Conservation (phyloP, 1,140 invertebrate species). For the Myzus persicae region DNA sequence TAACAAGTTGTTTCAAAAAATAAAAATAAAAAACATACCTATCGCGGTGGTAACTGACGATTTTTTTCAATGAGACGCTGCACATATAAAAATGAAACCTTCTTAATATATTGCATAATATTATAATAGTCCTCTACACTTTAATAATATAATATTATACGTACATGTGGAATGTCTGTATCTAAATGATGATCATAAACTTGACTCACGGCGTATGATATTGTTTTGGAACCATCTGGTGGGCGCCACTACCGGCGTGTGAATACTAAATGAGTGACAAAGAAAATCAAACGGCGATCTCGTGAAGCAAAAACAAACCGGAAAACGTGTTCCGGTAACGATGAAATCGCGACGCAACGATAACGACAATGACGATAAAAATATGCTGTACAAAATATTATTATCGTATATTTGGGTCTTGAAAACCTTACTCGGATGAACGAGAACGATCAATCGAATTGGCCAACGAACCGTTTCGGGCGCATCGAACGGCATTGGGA, state of each 20-base stretch:
- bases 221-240: neutral
- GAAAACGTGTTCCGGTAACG: neutral
- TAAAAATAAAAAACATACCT: too few relatives aligned
- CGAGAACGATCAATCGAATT: constrained; percentile 48
- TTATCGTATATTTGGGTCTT: neutral
- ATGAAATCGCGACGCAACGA: neutral
- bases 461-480: constrained; percentile 39
- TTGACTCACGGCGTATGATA: neutral
- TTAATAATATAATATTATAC: neutral
- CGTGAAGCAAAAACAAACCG: neutral
- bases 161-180: neutral
- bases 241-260: neutral
- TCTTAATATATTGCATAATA: too few relatives aligned
- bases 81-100: too few relatives aligned
- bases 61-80: too few relatives aligned
- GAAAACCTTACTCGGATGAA: constrained; percentile 38
- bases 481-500: constrained; percentile 51
- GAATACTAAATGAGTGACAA: neutral
- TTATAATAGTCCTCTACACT: too few relatives aligned
- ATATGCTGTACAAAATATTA: too few relatives aligned
- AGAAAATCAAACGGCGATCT: neutral
- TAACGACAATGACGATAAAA: neutral
- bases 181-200: neutral
- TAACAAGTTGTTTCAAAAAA: too few relatives aligned
- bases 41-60: too few relatives aligned